Evolutionary conservation across 1,140 invertebrate genomes (phyloP).

Genomic region (Trinorchestia longiramus): DNA sequence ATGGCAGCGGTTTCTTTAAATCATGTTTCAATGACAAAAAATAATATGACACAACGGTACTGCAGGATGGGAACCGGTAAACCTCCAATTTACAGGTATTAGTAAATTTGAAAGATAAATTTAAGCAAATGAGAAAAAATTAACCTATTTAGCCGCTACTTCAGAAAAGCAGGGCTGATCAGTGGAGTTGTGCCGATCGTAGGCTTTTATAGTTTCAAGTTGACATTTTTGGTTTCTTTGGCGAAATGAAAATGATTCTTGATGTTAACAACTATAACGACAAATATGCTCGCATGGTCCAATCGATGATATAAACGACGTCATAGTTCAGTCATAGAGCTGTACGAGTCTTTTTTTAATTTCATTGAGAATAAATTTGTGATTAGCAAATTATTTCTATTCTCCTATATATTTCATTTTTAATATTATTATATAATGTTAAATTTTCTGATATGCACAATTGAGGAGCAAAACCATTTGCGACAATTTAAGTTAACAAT

Average conservation of each 20-base stretch:
- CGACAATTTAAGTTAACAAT: not conserved
- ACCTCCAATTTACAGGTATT: too few species aligned
- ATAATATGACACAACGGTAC: too few species aligned
- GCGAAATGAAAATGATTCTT: not conserved
- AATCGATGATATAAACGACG: not conserved
- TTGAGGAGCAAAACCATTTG: not conserved
- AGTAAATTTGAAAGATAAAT: too few species aligned
- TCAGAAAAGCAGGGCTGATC: too few species aligned
- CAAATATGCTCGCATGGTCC: not conserved
- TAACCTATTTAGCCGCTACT: too few species aligned
- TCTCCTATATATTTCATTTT: not conserved
- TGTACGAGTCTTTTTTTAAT: too few species aligned
- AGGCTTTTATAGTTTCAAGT: not conserved
- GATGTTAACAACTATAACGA: not conserved
- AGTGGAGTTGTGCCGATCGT: too few species aligned
- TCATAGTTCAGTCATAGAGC: not conserved
- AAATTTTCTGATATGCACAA: not conserved
- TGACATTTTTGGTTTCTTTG: not conserved
- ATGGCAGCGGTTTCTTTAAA: too few species aligned
- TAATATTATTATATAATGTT: not conserved
- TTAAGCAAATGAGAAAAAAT: too few species aligned
- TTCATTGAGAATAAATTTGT: too few species aligned
- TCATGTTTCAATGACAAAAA: too few species aligned
- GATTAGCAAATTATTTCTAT: not conserved
- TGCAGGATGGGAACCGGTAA: too few species aligned